A percentile compares a stretch with the other conserved stretches of the same genome.
Conservation (phyloP, 2,113 vertebrate genomes). For the Anas platyrhynchos region DNA sequence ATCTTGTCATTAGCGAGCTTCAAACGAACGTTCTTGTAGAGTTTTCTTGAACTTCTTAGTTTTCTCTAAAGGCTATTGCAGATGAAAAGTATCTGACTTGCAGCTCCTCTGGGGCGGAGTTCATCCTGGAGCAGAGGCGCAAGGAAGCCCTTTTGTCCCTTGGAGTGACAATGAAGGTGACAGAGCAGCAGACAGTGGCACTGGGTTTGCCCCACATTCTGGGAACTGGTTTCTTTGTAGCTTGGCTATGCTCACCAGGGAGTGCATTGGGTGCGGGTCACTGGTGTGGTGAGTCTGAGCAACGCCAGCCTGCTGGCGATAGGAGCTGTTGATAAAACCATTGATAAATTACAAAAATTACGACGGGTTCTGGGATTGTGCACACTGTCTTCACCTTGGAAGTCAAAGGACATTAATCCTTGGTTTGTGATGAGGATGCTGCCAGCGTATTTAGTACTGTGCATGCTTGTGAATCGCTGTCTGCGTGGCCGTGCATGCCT, state of each 20-base stretch:
- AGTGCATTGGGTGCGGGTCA: constrained; percentile 16
- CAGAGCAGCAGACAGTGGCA: background rate
- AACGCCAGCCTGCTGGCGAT: constrained; percentile 38
- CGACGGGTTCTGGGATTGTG: background rate
- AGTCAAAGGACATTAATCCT: background rate
- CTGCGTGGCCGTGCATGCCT: background rate
- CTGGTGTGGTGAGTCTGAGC: constrained; percentile 52
- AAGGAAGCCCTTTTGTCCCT: background rate
- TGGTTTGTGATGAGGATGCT: background rate
- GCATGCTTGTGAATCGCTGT: fast-evolving
- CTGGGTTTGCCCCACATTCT: background rate
- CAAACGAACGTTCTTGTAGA: background rate
- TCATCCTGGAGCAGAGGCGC: background rate
- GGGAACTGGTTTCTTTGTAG: background rate
- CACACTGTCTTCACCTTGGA: background rate
- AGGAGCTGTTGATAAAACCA: constrained; percentile 28
- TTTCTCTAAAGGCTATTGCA: background rate
- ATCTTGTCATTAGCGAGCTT: background rate
- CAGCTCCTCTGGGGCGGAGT: background rate
- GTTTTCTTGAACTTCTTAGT: background rate
- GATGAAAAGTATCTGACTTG: background rate
- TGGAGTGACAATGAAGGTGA: background rate
- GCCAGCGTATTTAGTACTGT: fast-evolving
- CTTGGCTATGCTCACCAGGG: background rate
- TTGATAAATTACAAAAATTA: background rate